Evolutionary conservation across 2,113 vertebrate genomes (phyloP).

Genomic region (Argyrosomus japonicus): DNA sequence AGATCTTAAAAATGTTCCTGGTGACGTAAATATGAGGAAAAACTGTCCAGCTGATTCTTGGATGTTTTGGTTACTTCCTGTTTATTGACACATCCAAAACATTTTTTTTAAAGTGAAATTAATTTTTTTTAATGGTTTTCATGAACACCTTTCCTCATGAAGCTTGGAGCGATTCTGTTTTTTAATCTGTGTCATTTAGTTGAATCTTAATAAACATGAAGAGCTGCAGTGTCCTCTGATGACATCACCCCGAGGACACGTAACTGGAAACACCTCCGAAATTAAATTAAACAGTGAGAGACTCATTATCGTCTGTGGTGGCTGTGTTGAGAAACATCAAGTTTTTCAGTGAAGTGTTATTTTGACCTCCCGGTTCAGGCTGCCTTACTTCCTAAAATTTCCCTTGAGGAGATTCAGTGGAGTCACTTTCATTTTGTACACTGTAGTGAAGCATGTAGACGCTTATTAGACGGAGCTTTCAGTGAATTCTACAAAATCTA

Average conservation of each 20-base stretch:
- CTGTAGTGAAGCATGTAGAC: not conserved
- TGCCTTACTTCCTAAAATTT: not conserved
- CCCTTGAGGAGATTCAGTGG: not conserved
- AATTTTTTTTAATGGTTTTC: not conserved
- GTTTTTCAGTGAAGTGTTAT: not conserved
- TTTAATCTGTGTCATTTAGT: conserved; percentile 4
- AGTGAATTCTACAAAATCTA: not conserved
- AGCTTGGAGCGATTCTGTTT: conserved; percentile 15
- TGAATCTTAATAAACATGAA: conserved; percentile 31
- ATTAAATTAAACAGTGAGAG: conserved; percentile 21
- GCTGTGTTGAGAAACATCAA: not conserved
- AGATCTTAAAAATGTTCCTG: too few species aligned
- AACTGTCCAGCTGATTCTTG: too few species aligned
- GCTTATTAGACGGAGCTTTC: too few species aligned
- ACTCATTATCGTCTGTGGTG: not conserved
- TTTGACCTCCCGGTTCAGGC: conserved; percentile 6
- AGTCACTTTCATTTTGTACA: not conserved
- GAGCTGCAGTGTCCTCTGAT: conserved; percentile 9
- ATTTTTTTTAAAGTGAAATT: too few species aligned
- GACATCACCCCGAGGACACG: conserved; percentile 6
- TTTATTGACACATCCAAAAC: too few species aligned
- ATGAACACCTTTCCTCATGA: not conserved
- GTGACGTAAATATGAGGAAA: too few species aligned
- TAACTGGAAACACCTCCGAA: not conserved
- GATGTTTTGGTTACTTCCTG: too few species aligned